Percentiles rank a stretch among this genome's conserved stretches.
Evolutionary conservation across 2,797 vertebrate species (phyloP).

Genomic region (Xiphophorus birchmanni): DNA sequence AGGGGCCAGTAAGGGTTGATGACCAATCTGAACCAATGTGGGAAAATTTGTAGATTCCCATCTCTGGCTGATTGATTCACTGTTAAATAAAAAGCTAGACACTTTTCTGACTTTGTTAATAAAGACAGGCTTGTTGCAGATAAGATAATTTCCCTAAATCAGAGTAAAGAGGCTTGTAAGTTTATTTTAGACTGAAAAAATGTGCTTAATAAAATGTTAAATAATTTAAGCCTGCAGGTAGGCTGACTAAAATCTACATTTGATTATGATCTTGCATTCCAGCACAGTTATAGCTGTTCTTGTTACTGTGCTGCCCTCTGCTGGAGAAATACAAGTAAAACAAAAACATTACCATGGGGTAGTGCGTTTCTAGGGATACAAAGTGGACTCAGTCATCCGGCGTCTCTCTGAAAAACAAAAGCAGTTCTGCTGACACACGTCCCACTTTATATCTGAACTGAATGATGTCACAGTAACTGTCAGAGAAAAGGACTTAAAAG

Average conservation of each 20-base stretch:
- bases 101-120: not conserved
- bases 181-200: not conserved
- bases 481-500: not conserved
- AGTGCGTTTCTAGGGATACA: not conserved
- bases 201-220: not conserved
- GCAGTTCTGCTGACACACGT: not conserved
- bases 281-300: not conserved
- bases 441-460: not conserved
- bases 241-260: not conserved
- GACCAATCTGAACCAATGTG: not conserved
- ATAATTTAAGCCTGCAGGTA: not conserved
- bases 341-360: constrained; percentile 48
- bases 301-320: constrained; percentile 64
- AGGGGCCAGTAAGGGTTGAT: not conserved
- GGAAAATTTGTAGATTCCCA: not conserved
- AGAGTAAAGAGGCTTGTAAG: not conserved
- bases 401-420: not conserved
- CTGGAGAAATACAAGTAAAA: constrained; percentile 38
- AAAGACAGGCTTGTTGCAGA: not conserved
- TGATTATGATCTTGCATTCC: not conserved
- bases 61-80: not conserved
- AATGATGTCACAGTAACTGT: not conserved
- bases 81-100: not conserved
- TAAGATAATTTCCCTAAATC: not conserved
- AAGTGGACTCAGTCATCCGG: not conserved